Evolutionary conservation across 2,888 invertebrate species (phyloP).

Genomic region (Chalcis sispes): DNA sequence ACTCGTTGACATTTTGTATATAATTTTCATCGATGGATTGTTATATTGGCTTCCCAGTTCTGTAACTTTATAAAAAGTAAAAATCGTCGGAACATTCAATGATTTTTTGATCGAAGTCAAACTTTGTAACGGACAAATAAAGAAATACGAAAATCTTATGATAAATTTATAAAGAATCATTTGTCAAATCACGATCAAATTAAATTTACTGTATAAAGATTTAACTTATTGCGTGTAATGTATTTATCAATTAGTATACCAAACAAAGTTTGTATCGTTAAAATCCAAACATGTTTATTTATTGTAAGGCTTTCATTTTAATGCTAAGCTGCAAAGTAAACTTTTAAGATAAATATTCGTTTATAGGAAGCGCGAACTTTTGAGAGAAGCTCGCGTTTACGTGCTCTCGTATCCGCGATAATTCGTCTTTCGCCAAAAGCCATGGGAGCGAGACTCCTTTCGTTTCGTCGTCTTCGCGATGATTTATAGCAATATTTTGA

Average conservation of each 20-base stretch:
- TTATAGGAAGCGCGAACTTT: slow-evolving; percentile 58
- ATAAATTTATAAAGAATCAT: too few species aligned
- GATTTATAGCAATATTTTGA: slow-evolving; percentile 76
- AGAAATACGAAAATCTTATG: too few species aligned
- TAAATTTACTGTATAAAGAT: too few species aligned
- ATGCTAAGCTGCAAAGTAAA: too few species aligned
- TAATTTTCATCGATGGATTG: slow-evolving; percentile 27
- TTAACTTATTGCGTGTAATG: too few species aligned
- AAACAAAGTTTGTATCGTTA: too few species aligned
- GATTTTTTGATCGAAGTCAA: slow-evolving; percentile 52
- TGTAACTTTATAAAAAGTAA: slow-evolving; percentile 11
- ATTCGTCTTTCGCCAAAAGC: slow-evolving; percentile 61
- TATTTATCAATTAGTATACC: too few species aligned
- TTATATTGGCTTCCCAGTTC: slow-evolving; percentile 14
- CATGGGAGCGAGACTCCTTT: slow-evolving; percentile 45
- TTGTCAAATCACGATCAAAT: too few species aligned
- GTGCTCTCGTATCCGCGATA: slow-evolving; percentile 57
- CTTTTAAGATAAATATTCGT: slow-evolving; percentile 72
- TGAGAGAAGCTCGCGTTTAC: slow-evolving; percentile 59
- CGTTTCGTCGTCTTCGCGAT: slow-evolving; percentile 62
- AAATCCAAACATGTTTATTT: too few species aligned
- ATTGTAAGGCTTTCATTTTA: too few species aligned
- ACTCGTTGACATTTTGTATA: slow-evolving; percentile 17
- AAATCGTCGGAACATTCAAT: slow-evolving; percentile 26
- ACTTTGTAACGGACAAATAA: neutral